These are phyloP conservation scores for Botrylloides violaceus DNA, from an alignment of 23 tunicate species.

Conservation along the genomic window DNA sequence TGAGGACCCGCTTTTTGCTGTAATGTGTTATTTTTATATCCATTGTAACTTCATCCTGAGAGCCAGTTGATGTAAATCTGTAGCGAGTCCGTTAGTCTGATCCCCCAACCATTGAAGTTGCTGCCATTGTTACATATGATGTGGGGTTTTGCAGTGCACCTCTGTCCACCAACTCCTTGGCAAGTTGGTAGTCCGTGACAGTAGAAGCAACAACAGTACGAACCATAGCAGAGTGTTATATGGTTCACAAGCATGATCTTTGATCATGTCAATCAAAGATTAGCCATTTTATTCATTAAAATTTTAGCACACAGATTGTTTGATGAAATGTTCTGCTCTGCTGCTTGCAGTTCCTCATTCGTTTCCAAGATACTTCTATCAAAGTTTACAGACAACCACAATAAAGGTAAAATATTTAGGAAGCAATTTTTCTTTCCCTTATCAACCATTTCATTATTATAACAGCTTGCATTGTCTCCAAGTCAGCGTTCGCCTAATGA, in stretches of 20 bases:
- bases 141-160: neutral
- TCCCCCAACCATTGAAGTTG: neutral
- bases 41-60: too few species aligned
- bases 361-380: constrained; percentile 79
- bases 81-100: neutral
- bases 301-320: constrained; percentile 71
- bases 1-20: too few species aligned
- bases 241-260: too few species aligned
- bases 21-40: neutral
- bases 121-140: neutral
- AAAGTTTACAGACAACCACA: constrained; percentile 78
- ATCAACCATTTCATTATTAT: neutral
- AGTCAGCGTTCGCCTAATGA: constrained; percentile 57
- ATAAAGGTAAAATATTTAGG: constrained; percentile 42
- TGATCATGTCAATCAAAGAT: too few species aligned
- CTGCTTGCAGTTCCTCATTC: constrained; percentile 63
- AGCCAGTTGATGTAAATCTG: neutral
- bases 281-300: too few species aligned
- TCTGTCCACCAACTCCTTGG: neutral
- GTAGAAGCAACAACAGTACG: neutral
- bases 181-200: neutral
- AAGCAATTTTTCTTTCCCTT: neutral
- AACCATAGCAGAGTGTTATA: too few species aligned
- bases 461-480: constrained; percentile 75
- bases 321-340: constrained; percentile 43